These are phyloP conservation scores for Crocallis elinguaria DNA, from an alignment of 2,888 invertebrate species.

Conservation along the genomic window DNA sequence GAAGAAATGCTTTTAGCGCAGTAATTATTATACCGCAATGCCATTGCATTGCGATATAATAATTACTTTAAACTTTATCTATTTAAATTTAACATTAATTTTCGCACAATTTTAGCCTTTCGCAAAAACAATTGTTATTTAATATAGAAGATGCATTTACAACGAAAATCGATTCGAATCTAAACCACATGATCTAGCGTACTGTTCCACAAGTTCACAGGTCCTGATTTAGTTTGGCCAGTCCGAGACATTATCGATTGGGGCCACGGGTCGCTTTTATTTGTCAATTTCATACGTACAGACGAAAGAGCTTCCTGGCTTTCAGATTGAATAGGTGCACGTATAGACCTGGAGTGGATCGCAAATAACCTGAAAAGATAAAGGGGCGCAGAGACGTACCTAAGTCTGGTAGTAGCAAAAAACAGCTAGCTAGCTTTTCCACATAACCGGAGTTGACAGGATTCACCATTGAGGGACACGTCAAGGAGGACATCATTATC, in stretches of 20 bases:
- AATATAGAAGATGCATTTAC: no score
- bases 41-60: no score
- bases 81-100: no score
- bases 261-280: constrained; percentile 45
- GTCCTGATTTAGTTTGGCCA: constrained; percentile 64
- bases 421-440: neutral
- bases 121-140: no score
- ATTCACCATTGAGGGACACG: no score
- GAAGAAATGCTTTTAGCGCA: no score
- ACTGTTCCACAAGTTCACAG: constrained; percentile 9
- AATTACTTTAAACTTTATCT: no score
- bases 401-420: neutral
- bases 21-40: no score
- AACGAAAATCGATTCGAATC: neutral
- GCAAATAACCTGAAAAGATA: constrained; percentile 11
- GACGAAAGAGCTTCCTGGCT: constrained; percentile 32
- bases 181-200: neutral
- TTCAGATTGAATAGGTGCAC: constrained; percentile 36
- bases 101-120: no score
- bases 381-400: neutral
- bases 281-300: constrained; percentile 41
- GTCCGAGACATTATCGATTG: constrained; percentile 66
- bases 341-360: constrained; percentile 23
- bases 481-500: no score
- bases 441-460: no score